These are phyloP conservation scores for Poeciliopsis infans DNA, from an alignment of 2,797 vertebrate species.

Conservation along the genomic window DNA sequence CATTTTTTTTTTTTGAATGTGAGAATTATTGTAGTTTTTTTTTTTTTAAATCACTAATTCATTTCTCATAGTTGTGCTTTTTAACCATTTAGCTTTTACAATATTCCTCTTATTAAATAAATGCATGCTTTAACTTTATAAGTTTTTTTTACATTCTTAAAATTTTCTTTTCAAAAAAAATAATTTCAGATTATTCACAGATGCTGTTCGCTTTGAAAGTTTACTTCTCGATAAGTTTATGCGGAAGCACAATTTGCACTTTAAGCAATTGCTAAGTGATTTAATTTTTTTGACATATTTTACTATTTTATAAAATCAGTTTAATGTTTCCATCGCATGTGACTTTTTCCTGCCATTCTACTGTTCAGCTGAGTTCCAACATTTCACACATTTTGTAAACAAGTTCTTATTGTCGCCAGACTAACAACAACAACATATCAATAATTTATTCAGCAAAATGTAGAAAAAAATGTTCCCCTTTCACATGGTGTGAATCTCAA, in stretches of 20 bases:
- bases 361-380: neutral
- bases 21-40: neutral
- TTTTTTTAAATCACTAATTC: neutral
- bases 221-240: neutral
- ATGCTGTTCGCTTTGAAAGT: neutral
- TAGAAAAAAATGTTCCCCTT: neutral
- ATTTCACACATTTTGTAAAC: neutral
- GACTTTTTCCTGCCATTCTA: neutral
- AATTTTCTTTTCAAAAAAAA: neutral
- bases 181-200: neutral
- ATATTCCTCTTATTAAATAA: neutral
- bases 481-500: neutral
- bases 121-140: neutral
- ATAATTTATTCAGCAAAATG: neutral
- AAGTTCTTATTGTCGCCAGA: neutral
- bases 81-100: neutral
- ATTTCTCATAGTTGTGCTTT: neutral
- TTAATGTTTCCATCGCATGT: neutral
- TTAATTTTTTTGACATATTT: neutral
- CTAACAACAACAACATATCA: neutral
- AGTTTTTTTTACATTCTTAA: neutral
- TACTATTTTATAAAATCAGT: neutral
- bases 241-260: neutral
- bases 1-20: neutral
- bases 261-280: neutral